Base-by-base conservation (phyloP, 2,888 invertebrate species). In the Hypomecis atomaria region DNA sequence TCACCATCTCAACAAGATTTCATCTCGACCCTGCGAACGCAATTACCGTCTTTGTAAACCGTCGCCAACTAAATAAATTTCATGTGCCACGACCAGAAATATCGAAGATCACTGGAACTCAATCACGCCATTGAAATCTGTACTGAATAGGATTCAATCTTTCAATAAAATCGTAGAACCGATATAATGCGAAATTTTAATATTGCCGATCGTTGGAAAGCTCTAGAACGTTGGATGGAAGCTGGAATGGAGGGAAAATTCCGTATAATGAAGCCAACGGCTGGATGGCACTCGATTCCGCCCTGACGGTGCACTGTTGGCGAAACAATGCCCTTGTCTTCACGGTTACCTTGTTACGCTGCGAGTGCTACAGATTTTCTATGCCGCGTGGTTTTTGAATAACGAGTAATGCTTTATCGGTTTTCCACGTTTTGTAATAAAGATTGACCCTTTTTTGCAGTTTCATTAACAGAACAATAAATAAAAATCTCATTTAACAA, bases 281-380 rank as follows among this genome's bases (percentile, higher is more conserved):
- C 36, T 83, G 78, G 76, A 88, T 83, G 83, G 76, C 75, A 67
- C 89, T 88, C 75, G 78, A 85, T 79, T 75, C 76, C 70, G 70
- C 53, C 58, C 54, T 59, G 63, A 78, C 72, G 74, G 70, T 75
- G 83, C 81, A 72, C 73, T 87, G 84, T 87, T 86, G 87, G 84
- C 78, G 80, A 85, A 86, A 88, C 88, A 88, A 84, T 81, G 79
- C 60, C 59, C 69, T 69, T 67, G 59, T 50, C 55, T 64, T 50
- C 59, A 37, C 48, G 59, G 59, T 56, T 59, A 64, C 54, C 49
- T 59, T 59, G 54, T 47, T 59, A 40, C 40, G 54, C 42, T 59
- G 36, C 40, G 23, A 58, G 42, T 36, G 6, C 58, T 53, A 59
- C 59, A 48, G 52, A 62, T 59, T 64, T 64, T 49, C 54, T 33